These are phyloP conservation scores for Dipodomys ordii DNA, from an alignment of 2,113 vertebrate species.

Conservation along the genomic window DNA sequence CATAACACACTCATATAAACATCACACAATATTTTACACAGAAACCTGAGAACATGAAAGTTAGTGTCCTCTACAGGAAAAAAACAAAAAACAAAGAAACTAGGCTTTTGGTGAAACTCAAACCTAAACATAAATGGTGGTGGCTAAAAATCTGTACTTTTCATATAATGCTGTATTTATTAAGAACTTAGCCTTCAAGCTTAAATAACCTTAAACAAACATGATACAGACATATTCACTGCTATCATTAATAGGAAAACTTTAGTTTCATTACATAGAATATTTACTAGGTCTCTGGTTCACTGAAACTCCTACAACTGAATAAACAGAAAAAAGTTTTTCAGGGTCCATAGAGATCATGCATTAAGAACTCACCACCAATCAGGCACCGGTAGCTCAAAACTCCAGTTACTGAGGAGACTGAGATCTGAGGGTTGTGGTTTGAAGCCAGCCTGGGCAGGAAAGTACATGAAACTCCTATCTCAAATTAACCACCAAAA, in stretches of 20 bases:
- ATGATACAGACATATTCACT: neutral
- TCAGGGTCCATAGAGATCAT: neutral
- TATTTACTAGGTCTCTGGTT: neutral
- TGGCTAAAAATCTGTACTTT: neutral
- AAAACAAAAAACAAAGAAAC: neutral
- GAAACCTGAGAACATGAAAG: neutral
- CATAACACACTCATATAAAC: neutral
- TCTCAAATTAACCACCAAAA: no score
- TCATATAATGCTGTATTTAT: neutral
- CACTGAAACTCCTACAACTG: neutral
- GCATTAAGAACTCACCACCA: constrained; percentile 8
- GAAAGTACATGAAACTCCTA: no score
- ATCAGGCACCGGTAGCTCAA: no score
- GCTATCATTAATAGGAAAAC: neutral
- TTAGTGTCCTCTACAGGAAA: neutral
- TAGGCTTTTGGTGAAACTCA: neutral
- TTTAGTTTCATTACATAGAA: neutral
- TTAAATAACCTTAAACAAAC: neutral
- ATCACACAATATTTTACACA: neutral
- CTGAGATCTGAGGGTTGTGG: no score
- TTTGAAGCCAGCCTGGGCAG: no score
- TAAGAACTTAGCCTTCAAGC: neutral
- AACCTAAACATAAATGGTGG: neutral
- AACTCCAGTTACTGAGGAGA: no score
- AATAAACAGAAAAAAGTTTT: neutral